Evolutionary conservation across 2,888 invertebrate species (phyloP), one percentile per base, ranked within the genome.

Genomic region (Chironomus riparius): DNA sequence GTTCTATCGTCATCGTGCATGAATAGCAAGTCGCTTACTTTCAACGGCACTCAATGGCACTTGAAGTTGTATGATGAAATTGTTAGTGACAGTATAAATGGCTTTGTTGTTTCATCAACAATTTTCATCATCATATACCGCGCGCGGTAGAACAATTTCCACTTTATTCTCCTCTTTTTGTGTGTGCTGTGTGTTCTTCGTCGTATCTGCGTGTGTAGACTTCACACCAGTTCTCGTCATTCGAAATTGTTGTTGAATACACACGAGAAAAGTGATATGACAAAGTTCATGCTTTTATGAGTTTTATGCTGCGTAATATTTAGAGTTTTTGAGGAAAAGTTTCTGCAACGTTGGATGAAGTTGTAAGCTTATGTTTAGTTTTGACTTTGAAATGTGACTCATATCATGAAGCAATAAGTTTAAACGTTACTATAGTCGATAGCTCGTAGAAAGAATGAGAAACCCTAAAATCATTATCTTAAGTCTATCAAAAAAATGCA

Each of bases 1-100:
- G 28, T 28, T 28, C 28, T 28, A 28, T 28, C 28, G 5, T 28
- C 28, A 28, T 38, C 18, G 56, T 15, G 56, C 0, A 56, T 56
- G 38, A 56, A 56, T 56, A 56, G 56, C 56, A 15, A 56, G 56
- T 15, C 15, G 56, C 56, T 56, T 56, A 56, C 56, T 56, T 56
- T 15, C 6, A 56, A 56, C 18, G 56, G 56, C 56, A 56, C 56
- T 18, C 15, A 71, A 71, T 71, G 38, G 61, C 72, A 62, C 62
- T 73, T 56, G 28, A 73, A 68, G 73, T 28, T 21, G 28, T 28
- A 50, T 71, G 72, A 74, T 68, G 74, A 74, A 65, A 74, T 47
- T 74, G 74, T 74, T 62, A 74, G 21, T 74, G 74, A 74, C 74
- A 74, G 74, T 47, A 68, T 62, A 73, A 68, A 74, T 74, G 74